Evolutionary conservation across 2,888 invertebrate genomes (phyloP).

Genomic region (Apotomis betuletana): DNA sequence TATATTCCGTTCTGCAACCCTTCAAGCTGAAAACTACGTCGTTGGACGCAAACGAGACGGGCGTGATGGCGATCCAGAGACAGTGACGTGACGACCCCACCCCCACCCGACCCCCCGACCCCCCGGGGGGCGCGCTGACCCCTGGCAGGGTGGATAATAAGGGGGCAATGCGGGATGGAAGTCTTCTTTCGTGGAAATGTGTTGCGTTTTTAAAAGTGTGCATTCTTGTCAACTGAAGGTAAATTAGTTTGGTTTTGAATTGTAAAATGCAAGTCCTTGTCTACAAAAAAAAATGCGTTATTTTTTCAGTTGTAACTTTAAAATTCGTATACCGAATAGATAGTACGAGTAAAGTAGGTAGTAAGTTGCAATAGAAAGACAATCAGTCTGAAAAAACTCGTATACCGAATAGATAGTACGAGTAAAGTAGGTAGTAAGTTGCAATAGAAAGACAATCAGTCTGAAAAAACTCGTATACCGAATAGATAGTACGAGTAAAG

Average conservation of each 20-base stretch:
- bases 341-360: too few species aligned
- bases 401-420: too few species aligned
- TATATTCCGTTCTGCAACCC: constrained; percentile 60
- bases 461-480: background rate
- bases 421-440: too few species aligned
- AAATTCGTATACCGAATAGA: too few species aligned
- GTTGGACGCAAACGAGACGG: constrained; percentile 78
- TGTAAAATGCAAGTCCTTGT: background rate
- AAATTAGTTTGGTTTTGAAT: constrained; percentile 32
- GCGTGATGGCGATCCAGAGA: constrained; percentile 76
- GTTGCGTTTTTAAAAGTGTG: constrained; percentile 60
- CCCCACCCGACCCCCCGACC: constrained; percentile 45
- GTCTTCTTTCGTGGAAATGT: constrained; percentile 71
- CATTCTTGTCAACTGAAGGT: constrained; percentile 31
- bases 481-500: too few species aligned
- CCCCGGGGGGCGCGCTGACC: constrained; percentile 59
- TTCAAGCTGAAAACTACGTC: constrained; percentile 72
- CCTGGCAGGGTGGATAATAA: constrained; percentile 71
- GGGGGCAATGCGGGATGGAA: constrained; percentile 68
- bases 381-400: too few species aligned
- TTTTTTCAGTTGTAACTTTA: background rate
- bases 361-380: too few species aligned
- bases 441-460: too few species aligned
- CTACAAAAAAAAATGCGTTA: background rate
- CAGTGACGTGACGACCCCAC: constrained; percentile 78